These are phyloP conservation scores for Hormaphis cornu DNA, from an alignment of 1,140 invertebrate species.

Conservation along the genomic window DNA sequence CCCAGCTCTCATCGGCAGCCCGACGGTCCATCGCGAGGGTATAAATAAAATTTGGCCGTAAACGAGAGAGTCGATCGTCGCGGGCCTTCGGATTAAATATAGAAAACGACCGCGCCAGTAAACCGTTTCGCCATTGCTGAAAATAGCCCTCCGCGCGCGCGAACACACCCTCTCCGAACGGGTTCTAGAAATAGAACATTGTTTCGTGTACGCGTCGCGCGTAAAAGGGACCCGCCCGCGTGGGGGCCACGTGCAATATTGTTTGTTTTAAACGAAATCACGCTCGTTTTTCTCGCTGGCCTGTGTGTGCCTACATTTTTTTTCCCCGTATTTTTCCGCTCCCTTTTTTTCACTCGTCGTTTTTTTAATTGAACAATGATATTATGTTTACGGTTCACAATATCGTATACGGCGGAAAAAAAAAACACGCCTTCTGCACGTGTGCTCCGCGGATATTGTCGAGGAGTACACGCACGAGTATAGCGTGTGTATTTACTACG, in stretches of 20 bases:
- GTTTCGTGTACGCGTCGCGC: conserved; percentile 7
- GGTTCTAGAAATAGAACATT: conserved; percentile 6
- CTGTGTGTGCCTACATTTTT: neutral
- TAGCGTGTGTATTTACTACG: too few relatives aligned
- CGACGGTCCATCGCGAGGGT: too few relatives aligned
- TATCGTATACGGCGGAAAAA: too few relatives aligned
- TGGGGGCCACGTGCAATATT: conserved; percentile 22
- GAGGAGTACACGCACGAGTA: too few relatives aligned
- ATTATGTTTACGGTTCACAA: too few relatives aligned
- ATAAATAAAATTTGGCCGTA: neutral
- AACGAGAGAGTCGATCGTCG: neutral
- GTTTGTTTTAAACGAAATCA: conserved; percentile 21
- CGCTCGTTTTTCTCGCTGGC: too few relatives aligned
- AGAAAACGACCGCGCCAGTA: neutral
- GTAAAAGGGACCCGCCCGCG: conserved; percentile 9
- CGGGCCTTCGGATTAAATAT: conserved; percentile 16
- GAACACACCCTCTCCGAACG: conserved; percentile 14
- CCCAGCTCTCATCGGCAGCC: too few relatives aligned
- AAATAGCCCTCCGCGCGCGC: conserved; percentile 10
- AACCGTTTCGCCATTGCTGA: conserved; percentile 20
- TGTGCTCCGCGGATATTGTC: too few relatives aligned
- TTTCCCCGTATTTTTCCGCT: neutral
- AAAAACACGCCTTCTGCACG: too few relatives aligned
- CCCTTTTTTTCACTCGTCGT: too few relatives aligned
- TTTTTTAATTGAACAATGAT: conserved; percentile 19